Evolutionary conservation across 2,113 vertebrate species (phyloP).

Genomic region (Aegithalos caudatus): DNA sequence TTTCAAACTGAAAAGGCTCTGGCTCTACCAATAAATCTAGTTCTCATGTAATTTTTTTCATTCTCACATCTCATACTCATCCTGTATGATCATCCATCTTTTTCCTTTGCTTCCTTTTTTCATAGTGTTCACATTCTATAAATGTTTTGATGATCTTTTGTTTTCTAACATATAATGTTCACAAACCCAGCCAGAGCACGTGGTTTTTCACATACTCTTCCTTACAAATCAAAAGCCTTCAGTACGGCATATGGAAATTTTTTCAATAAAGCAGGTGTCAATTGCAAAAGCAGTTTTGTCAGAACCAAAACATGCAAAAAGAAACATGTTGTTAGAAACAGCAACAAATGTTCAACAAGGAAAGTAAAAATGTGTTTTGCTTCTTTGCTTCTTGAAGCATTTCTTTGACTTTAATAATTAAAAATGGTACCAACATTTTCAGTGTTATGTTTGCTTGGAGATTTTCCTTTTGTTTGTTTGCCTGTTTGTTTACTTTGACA

Average conservation of each 20-base stretch:
- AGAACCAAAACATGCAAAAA: not conserved
- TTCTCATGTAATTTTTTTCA: not conserved
- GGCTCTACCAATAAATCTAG: not conserved
- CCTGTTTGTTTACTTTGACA: not conserved
- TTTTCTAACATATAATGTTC: not conserved
- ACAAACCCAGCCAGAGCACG: rapidly evolving
- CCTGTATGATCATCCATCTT: not conserved
- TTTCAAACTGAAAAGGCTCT: not conserved
- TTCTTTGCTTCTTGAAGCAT: not conserved
- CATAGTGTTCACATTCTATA: not conserved
- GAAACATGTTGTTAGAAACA: not conserved
- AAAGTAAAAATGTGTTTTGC: not conserved
- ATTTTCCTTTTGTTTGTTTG: not conserved
- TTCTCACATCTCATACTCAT: not conserved
- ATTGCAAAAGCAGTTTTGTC: not conserved
- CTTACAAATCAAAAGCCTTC: not conserved
- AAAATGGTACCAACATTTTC: not conserved
- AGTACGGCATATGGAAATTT: not conserved
- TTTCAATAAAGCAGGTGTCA: not conserved
- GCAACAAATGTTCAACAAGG: not conserved
- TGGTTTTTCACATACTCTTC: not conserved
- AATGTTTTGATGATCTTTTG: not conserved
- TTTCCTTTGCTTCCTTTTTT: not conserved
- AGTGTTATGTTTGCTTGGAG: not conserved
- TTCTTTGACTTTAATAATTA: not conserved